Evolutionary conservation across 2,888 invertebrate species (phyloP).

Genomic region (Vesta saturnalis): DNA sequence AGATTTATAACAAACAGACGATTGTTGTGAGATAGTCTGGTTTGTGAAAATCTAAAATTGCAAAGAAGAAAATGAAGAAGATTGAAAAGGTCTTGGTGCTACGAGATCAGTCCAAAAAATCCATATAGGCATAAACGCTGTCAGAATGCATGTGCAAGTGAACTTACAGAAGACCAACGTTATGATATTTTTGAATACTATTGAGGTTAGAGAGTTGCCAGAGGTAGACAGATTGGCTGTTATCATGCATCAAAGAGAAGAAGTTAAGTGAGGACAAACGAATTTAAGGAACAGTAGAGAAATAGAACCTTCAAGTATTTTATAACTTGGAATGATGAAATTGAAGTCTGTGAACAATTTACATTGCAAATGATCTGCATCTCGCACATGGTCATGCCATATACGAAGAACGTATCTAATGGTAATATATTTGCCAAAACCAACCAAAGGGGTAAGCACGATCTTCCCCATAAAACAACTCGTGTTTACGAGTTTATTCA

Average conservation of each 20-base stretch:
- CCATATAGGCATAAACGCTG: not conserved
- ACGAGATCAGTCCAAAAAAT: slow-evolving; percentile 9
- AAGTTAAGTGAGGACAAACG: not conserved
- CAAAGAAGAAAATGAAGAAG: not conserved
- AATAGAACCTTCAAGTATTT: not conserved
- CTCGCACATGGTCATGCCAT: not conserved
- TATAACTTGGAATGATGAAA: not conserved
- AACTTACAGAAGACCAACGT: not conserved
- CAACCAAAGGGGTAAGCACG: too few relatives aligned
- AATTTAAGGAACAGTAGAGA: too few relatives aligned
- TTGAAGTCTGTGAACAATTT: not conserved
- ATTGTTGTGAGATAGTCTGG: not conserved
- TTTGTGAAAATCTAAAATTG: not conserved
- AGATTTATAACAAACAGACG: too few relatives aligned
- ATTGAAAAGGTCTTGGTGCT: not conserved
- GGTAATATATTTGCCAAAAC: too few relatives aligned
- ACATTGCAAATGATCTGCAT: not conserved
- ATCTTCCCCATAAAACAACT: not conserved
- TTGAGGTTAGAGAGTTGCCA: not conserved
- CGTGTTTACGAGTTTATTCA: not conserved
- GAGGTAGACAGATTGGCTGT: not conserved
- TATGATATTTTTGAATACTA: not conserved
- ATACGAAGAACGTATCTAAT: too few relatives aligned
- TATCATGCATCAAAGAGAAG: not conserved
- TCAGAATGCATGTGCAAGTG: not conserved